phyloP scores from a whole-genome alignment of 2,888 invertebrate species.

The Petrolisthes manimaculis region DNA sequence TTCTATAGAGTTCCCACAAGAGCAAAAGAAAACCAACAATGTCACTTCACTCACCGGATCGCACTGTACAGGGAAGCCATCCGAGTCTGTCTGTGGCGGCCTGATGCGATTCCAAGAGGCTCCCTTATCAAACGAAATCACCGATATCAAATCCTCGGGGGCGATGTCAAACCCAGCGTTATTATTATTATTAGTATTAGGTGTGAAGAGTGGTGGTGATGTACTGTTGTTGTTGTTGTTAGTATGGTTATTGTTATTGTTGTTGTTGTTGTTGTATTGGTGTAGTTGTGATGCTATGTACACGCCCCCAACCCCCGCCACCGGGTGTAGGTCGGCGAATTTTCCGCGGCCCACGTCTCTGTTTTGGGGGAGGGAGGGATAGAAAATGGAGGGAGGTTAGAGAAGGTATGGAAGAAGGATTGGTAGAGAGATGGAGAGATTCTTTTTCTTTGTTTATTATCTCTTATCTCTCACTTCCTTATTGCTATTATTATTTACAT shows the following conservation, averaged over 20 bases:
- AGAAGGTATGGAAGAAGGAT: not conserved
- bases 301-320: conserved; percentile 87
- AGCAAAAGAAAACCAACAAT: too few species aligned
- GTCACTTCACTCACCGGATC: conserved; percentile 70
- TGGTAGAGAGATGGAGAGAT: too few species aligned
- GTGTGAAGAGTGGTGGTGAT: too few species aligned
- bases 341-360: conserved; percentile 84
- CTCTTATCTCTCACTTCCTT: not conserved
- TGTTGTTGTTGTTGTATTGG: conserved; percentile 71
- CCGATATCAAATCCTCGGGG: conserved; percentile 79
- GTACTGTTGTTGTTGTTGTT: too few species aligned
- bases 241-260: not conserved
- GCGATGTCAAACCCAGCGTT: not conserved
- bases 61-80: conserved; percentile 79
- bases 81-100: conserved; percentile 79
- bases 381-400: not conserved
- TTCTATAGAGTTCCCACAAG: too few species aligned
- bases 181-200: not conserved
- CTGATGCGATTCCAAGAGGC: conserved; percentile 83
- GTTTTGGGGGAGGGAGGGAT: conserved; percentile 41
- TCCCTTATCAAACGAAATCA: conserved; percentile 90
- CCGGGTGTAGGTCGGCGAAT: conserved; percentile 89
- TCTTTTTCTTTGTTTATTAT: not conserved
- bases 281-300: conserved; percentile 88
- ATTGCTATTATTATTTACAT: not conserved